Base-by-base conservation (phyloP, 2,888 invertebrate genomes). In the Brenthis daphne region DNA sequence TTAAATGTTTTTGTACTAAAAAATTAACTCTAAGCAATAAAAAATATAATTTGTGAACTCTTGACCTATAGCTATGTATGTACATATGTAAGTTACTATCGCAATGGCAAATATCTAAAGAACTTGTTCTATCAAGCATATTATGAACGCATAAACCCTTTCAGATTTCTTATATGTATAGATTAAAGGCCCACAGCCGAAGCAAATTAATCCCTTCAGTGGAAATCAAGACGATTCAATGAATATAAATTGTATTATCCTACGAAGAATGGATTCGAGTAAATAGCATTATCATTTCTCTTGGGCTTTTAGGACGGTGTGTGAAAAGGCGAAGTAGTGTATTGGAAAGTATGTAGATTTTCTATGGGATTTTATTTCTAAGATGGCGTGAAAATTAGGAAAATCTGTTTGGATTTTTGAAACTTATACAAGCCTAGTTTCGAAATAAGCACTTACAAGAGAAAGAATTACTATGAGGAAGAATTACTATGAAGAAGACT, bases 191-290 rank as follows among this genome's bases (percentile, higher is more conserved):
- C 56, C 16, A 55, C 54, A 64, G 57, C 60, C 69, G 47, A 67
- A 69, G 69, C 64, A 71, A 69, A 71, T 71, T 69, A 71, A 65
- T 69, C 69, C 69, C 56, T 63, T 64, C 66, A 69, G 53, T 65
- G 60, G 57, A 67, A 69, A 71, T 69, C 69, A 64, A 69, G 69
- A 57, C 71, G 69, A 71, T 71, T 66, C 71, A 69, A 71, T 71
- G 71, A 71, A 71, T 69, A 71, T 69, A 71, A 71, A 71, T 71
- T 69, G 66, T 69, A 64, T 71, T 71, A 71, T 69, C 69, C 55
- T 64, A 64, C 57, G 57, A 64, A 55, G 65, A 68, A 68, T 58
- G 54, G 68, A 68, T 63, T 61, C 68, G 24, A 69, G 58, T 64
- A 71, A 71, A 71, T 69, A 69, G 64, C 48, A 69, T 69, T 71